Evolutionary conservation across 2,113 vertebrate genomes (phyloP), one percentile per base, ranked within the genome.

Genomic region (Brachirus orientalis): DNA sequence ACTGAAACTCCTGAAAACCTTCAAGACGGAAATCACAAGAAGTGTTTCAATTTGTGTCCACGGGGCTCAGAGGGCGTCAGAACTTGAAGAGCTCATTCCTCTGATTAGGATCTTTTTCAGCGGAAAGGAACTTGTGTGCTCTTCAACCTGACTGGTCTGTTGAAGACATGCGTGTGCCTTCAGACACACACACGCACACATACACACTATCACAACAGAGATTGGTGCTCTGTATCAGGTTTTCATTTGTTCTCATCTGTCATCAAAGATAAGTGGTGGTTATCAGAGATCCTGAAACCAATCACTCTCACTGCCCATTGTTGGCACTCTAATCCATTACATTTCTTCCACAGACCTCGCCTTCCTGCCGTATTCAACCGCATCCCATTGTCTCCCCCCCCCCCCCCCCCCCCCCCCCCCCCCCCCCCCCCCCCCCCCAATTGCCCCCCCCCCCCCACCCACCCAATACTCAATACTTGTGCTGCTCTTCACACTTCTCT

Each of bases 221-320:
- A 11, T n/a, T 40, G 2, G 16, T 58, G 48, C 53, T 44, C n/a
- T 28, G 57, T 57, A 61, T 79, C 52, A 50, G 63, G 46, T 3
- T 37, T 41, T 22, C n/a, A n/a, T n/a, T n/a, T 45, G 53, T 70
- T 64, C 53, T 63, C 64, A 45, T 77, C 62, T 69, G 64, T 65
- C 60, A 81, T 86, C 61, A 66, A 44, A 73, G 73, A 82, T 83
- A 80, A 75, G 9, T 19, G 47, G 37, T 47, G 17, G 17, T 75
- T 81, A 77, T 83, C 68, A 28, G 54, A 47, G 48, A 74, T 64
- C 45, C 61, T 71, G 71, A 86, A 77, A 74, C 68, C 72, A 74
- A 78, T 73, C 69, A 28, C 71, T 77, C 59, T 77, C 51, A 41
- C 33, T 69, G 70, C 28, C 62, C 69, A 74, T 47, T 74, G 74